Conservation (phyloP, 2,888 invertebrate species). For the Amiota minor region DNA sequence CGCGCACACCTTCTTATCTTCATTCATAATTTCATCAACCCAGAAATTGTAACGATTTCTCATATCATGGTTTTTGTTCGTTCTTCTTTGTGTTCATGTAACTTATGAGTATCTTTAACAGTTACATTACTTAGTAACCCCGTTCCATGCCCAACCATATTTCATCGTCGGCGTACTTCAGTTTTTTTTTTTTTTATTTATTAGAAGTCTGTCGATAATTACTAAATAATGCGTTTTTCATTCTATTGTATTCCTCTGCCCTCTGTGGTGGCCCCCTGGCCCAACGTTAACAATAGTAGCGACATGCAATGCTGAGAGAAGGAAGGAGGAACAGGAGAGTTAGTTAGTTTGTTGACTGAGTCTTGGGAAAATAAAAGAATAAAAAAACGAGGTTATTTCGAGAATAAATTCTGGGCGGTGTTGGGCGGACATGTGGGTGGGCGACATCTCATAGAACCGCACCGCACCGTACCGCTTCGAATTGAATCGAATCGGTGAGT, state of each 20-base stretch:
- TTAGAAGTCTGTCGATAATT: conserved; percentile 70
- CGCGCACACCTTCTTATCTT: conserved; percentile 51
- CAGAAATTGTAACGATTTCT: conserved; percentile 45
- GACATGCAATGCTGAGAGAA: background rate
- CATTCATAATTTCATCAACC: conserved; percentile 68
- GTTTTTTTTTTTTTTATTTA: conserved; percentile 59
- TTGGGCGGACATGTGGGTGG: background rate
- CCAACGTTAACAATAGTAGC: background rate
- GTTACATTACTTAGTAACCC: conserved; percentile 18
- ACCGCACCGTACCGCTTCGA: no score
- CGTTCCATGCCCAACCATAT: background rate
- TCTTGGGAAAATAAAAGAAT: conserved; percentile 55
- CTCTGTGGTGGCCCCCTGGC: background rate
- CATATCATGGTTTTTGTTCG: conserved; percentile 21
- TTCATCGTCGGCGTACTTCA: conserved; percentile 41
- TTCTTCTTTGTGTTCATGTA: conserved; percentile 20
- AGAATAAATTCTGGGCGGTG: conserved; percentile 53
- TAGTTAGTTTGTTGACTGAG: conserved; percentile 18
- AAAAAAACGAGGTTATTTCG: conserved; percentile 58
- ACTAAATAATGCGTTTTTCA: conserved; percentile 67
- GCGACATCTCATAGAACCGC: background rate
- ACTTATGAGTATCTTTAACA: conserved; percentile 9
- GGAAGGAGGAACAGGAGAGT: no score
- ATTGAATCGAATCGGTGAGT: no score
- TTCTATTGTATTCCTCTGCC: conserved; percentile 18